Evolutionary conservation across 2,113 vertebrate species (phyloP).

Genomic region (Scopus umbretta): DNA sequence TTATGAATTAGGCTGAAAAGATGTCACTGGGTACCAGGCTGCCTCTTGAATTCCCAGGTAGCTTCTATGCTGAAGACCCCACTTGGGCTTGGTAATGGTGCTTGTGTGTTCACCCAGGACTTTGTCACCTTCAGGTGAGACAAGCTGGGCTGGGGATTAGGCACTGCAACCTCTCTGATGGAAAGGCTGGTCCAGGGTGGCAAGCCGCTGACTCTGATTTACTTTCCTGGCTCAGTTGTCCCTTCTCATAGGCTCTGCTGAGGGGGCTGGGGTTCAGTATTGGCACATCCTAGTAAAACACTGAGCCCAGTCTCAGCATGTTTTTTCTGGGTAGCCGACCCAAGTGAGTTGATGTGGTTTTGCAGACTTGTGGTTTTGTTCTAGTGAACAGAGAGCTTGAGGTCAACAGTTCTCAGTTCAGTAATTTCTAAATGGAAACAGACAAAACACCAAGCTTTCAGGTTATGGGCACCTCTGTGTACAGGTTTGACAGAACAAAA

Average conservation of each 20-base stretch:
- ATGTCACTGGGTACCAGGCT: background rate
- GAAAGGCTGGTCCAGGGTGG: background rate
- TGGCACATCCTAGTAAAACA: background rate
- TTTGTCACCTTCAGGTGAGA: background rate
- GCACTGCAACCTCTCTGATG: background rate
- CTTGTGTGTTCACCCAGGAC: background rate
- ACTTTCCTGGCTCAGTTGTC: background rate
- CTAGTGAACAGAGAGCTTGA: background rate
- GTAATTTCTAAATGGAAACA: background rate
- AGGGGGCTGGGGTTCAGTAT: rapidly evolving
- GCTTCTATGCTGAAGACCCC: background rate
- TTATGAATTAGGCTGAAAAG: background rate
- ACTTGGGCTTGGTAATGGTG: background rate
- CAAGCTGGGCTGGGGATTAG: background rate
- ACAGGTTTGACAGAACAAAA: background rate
- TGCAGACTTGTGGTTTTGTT: background rate
- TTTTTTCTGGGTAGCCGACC: background rate
- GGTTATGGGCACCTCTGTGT: background rate
- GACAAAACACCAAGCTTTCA: background rate
- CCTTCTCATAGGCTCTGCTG: rapidly evolving
- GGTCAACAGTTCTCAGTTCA: background rate
- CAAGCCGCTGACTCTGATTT: background rate
- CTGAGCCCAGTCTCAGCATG: background rate
- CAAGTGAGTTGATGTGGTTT: background rate
- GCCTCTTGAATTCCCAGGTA: background rate